Conservation (phyloP, 2,113 vertebrate genomes). For the Corythoichthys intestinalis region DNA sequence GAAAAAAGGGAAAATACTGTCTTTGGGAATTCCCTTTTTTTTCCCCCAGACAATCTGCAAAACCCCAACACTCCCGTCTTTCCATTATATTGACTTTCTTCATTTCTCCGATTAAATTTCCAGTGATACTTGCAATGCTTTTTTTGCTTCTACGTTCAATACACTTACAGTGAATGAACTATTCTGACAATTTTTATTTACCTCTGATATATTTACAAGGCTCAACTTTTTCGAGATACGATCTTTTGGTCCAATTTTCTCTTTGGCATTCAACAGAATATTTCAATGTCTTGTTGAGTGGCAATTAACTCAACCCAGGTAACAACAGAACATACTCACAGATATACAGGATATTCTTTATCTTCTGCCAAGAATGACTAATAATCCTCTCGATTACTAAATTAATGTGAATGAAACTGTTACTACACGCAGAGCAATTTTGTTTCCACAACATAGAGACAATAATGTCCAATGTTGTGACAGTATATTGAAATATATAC, state of each 20-base stretch:
- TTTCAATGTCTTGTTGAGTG: too few species aligned
- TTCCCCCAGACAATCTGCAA: slow-evolving; percentile 24
- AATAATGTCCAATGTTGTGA: too few species aligned
- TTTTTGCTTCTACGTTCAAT: slow-evolving; percentile 12
- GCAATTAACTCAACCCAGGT: too few species aligned
- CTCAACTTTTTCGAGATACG: not conserved
- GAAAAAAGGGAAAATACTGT: slow-evolving; percentile 33
- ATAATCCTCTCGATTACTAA: not conserved
- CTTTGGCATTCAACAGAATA: too few species aligned
- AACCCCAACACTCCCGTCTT: slow-evolving; percentile 18
- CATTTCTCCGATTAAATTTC: slow-evolving; percentile 30
- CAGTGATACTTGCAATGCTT: slow-evolving; percentile 23
- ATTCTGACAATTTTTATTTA: not conserved
- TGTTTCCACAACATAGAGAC: too few species aligned
- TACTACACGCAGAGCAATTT: too few species aligned
- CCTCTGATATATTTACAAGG: not conserved
- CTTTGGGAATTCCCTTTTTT: slow-evolving; percentile 43
- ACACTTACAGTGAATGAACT: not conserved
- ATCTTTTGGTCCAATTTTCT: not conserved
- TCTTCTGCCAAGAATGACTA: not conserved
- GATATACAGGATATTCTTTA: not conserved
- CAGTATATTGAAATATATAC: too few species aligned
- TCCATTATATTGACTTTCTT: slow-evolving; percentile 20
- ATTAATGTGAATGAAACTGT: not conserved
- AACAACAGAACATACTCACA: not conserved